Conservation (phyloP, 2,888 invertebrate species). For the Oligia fasciuncula region DNA sequence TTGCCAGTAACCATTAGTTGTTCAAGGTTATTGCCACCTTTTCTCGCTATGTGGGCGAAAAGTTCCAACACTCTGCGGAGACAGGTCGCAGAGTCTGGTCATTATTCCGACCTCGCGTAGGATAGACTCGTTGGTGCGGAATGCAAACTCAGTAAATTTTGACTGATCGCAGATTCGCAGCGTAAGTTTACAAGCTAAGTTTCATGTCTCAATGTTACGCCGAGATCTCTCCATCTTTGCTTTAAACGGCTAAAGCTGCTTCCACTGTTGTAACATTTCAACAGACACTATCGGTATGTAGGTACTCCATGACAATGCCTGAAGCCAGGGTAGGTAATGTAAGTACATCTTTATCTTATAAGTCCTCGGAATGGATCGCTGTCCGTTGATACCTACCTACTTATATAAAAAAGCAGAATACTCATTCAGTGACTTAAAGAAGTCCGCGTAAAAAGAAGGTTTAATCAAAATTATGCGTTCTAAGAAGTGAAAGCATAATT, state of each 20-base stretch:
- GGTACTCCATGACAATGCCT: neutral
- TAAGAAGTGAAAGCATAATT: neutral
- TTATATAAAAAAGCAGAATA: neutral
- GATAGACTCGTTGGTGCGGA: too few species aligned
- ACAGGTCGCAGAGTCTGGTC: too few species aligned
- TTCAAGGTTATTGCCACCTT: too few species aligned
- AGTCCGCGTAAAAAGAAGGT: neutral
- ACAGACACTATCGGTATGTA: neutral
- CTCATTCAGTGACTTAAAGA: neutral
- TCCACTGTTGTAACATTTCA: conserved; percentile 6
- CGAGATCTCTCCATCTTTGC: neutral
- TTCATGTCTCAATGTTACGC: neutral
- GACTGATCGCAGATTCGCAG: neutral
- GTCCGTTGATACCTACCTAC: neutral
- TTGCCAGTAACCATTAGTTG: too few species aligned
- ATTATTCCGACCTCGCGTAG: too few species aligned
- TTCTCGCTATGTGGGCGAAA: too few species aligned
- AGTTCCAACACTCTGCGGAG: too few species aligned
- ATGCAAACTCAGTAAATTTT: neutral
- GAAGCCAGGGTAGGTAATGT: neutral
- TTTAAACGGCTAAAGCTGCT: neutral
- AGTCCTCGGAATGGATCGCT: neutral
- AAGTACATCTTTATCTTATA: neutral
- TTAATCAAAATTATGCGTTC: neutral
- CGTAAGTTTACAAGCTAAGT: neutral